A percentile compares a stretch with the other conserved stretches of the same genome.
Conservation (phyloP, 2,888 invertebrate species). For the Cryptocephalus moraei region DNA sequence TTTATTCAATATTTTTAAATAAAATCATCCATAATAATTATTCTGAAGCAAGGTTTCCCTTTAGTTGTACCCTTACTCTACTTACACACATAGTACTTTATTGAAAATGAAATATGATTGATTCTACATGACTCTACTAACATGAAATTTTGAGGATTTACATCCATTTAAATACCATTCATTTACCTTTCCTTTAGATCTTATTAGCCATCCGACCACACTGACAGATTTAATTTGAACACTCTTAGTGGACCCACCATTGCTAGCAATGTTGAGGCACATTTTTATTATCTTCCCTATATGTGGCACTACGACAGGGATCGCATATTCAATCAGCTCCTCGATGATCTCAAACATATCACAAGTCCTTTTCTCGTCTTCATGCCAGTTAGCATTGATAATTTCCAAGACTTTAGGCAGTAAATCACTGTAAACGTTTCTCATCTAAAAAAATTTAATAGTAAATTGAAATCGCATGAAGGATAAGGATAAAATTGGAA, state of each 20-base stretch:
- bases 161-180: too few relatives aligned
- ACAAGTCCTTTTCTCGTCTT: slow-evolving; percentile 50
- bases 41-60: too few relatives aligned
- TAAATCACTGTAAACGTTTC: slow-evolving; percentile 47
- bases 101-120: too few relatives aligned
- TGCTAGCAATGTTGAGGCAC: slow-evolving; percentile 52
- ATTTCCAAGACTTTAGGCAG: slow-evolving; percentile 54
- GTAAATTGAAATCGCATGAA: not conserved
- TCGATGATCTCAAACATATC: slow-evolving; percentile 55
- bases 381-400: slow-evolving; percentile 46
- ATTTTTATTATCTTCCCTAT: slow-evolving; percentile 53
- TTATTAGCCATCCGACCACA: slow-evolving; percentile 53
- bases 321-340: slow-evolving; percentile 52
- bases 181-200: slow-evolving; percentile 57
- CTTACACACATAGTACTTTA: too few relatives aligned
- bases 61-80: too few relatives aligned
- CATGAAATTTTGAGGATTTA: too few relatives aligned
- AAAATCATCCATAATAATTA: too few relatives aligned
- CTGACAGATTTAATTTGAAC: slow-evolving; percentile 59
- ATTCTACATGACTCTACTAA: too few relatives aligned
- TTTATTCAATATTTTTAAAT: too few relatives aligned
- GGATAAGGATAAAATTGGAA: not conserved
- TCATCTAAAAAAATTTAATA: slow-evolving; percentile 34
- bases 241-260: slow-evolving; percentile 45
- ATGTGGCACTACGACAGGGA: slow-evolving; percentile 51